Percentiles rank a stretch among this genome's conserved stretches.
Conservation (phyloP, 64 coral and sea anemone genomes). For the Montipora efflorescens region DNA sequence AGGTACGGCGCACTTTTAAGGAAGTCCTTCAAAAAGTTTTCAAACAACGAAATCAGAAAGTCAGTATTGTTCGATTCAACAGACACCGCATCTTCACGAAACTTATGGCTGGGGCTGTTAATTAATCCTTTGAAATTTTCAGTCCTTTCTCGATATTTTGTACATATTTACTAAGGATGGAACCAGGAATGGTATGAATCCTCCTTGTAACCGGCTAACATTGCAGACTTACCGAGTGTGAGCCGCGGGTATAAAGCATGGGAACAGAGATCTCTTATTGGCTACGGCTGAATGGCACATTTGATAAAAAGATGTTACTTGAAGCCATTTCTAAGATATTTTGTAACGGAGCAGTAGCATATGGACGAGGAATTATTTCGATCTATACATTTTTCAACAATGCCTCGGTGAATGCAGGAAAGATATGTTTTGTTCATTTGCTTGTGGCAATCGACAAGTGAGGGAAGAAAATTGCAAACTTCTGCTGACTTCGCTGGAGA, state of each 20-base stretch:
- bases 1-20: neutral
- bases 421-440: constrained; percentile 45
- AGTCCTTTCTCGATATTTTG: neutral
- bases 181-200: neutral
- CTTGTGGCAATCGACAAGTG: constrained; percentile 28
- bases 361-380: constrained; percentile 12
- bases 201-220: neutral
- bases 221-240: too few species aligned
- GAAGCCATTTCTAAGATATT: constrained; percentile 16
- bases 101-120: constrained; percentile 1
- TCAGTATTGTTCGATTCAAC: neutral
- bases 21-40: constrained; percentile 3
- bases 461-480: constrained; percentile 24
- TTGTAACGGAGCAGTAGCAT: constrained; percentile 21
- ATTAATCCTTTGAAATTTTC: constrained; percentile 10
- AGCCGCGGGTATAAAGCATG: neutral
- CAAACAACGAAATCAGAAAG: constrained; percentile 8
- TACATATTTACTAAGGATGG: constrained; percentile 16
- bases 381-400: constrained; percentile 34
- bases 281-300: constrained; percentile 1
- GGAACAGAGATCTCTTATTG: constrained; percentile 29
- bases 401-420: constrained; percentile 10
- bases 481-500: constrained; percentile 36
- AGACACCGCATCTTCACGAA: constrained; percentile 9
- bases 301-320: constrained; percentile 30